Percentiles rank a stretch among this genome's conserved stretches.
Conservation (phyloP, 1,140 invertebrate genomes). For the Episyrphus balteatus region DNA sequence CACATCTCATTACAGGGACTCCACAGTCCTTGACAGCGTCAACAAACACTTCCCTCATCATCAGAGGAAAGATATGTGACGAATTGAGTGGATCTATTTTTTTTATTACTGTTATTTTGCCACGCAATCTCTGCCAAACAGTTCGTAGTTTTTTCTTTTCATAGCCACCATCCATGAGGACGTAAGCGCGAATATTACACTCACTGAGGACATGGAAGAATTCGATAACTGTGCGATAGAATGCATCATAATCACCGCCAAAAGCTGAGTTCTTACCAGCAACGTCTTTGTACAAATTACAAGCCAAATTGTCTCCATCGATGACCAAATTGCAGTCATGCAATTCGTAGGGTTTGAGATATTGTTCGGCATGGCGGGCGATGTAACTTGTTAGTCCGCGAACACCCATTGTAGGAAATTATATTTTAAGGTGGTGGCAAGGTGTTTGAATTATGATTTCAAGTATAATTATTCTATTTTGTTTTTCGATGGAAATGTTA, state of each 20-base stretch:
- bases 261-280: conserved; percentile 56
- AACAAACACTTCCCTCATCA: conserved; percentile 61
- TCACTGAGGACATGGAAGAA: conserved; percentile 61
- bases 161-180: conserved; percentile 74
- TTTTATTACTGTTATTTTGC: conserved; percentile 47
- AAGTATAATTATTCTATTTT: too few species aligned
- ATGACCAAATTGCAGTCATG: conserved; percentile 63
- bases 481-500: too few species aligned
- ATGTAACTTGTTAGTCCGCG: conserved; percentile 71
- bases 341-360: conserved; percentile 52
- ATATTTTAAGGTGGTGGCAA: too few species aligned
- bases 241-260: conserved; percentile 80
- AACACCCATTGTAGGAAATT: conserved; percentile 55
- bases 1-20: conserved; percentile 55
- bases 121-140: conserved; percentile 46
- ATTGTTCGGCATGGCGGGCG: conserved; percentile 50
- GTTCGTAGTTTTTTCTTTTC: conserved; percentile 67
- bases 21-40: conserved; percentile 51
- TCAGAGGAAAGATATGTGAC: conserved; percentile 52
- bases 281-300: conserved; percentile 56
- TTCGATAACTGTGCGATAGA: conserved; percentile 44
- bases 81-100: conserved; percentile 37
- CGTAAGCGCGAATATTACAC: conserved; percentile 57
- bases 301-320: conserved; percentile 69
- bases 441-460: too few species aligned